Evolutionary conservation across 2,797 vertebrate species (phyloP).

Genomic region (Coregonus sp.): DNA sequence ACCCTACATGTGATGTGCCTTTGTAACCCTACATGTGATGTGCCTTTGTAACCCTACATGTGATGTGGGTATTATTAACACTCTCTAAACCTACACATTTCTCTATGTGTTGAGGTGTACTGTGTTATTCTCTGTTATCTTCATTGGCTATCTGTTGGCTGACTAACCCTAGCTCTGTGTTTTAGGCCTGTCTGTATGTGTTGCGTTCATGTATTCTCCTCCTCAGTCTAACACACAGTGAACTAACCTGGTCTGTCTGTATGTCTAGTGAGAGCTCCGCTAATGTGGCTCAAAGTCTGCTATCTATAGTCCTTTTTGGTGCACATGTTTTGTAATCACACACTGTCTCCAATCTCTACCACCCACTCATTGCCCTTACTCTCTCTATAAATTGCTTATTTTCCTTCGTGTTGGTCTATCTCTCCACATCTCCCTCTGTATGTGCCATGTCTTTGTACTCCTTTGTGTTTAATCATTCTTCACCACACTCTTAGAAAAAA

Average conservation of each 20-base stretch:
- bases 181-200: background rate
- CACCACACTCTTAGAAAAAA: background rate
- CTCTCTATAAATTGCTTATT: background rate
- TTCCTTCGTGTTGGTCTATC: background rate
- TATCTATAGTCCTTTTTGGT: background rate
- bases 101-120: background rate
- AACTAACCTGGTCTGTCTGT: constrained; percentile 29
- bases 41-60: background rate
- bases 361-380: background rate
- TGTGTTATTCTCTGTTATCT: background rate
- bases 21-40: background rate
- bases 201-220: background rate
- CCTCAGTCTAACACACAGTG: constrained; percentile 16
- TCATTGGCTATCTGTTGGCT: background rate
- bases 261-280: background rate
- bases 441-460: background rate
- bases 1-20: background rate
- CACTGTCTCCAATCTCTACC: background rate
- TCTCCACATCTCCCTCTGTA: background rate
- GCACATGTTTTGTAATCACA: background rate
- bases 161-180: background rate
- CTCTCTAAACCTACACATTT: background rate
- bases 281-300: background rate
- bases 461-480: background rate
- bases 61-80: background rate